phyloP scores from a whole-genome alignment of 2,113 vertebrate genomes.

The Indicator indicator region DNA sequence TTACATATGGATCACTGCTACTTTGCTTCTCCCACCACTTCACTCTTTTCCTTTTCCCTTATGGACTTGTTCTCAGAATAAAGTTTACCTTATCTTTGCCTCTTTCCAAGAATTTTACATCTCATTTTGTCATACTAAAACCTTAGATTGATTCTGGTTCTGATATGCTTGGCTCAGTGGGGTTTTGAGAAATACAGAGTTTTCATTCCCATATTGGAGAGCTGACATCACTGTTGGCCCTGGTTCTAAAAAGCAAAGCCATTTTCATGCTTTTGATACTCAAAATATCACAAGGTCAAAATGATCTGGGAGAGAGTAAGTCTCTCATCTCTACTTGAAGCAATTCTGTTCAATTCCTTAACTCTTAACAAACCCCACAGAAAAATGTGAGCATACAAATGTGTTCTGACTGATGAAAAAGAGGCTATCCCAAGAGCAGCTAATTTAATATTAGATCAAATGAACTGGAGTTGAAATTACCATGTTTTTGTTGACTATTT shows the following conservation, averaged over 20 bases:
- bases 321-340: slow-evolving; percentile 43
- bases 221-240: not conserved
- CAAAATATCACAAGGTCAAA: slow-evolving; percentile 35
- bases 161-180: not conserved
- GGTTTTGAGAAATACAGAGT: not conserved
- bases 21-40: not conserved
- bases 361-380: slow-evolving; percentile 42
- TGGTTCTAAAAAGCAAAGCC: not conserved
- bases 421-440: slow-evolving; percentile 49
- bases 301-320: not conserved
- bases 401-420: slow-evolving; percentile 50
- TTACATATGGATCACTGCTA: not conserved
- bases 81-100: not conserved
- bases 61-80: not conserved
- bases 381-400: slow-evolving; percentile 49
- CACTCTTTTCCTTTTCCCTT: not conserved
- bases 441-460: slow-evolving; percentile 74
- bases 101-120: not conserved
- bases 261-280: not conserved
- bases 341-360: slow-evolving; percentile 42
- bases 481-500: slow-evolving; percentile 70
- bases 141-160: not conserved
- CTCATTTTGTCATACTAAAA: not conserved
- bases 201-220: not conserved
- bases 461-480: slow-evolving; percentile 58